Evolutionary conservation across 2,888 invertebrate species (phyloP).

Genomic region (Mamestra brassicae): DNA sequence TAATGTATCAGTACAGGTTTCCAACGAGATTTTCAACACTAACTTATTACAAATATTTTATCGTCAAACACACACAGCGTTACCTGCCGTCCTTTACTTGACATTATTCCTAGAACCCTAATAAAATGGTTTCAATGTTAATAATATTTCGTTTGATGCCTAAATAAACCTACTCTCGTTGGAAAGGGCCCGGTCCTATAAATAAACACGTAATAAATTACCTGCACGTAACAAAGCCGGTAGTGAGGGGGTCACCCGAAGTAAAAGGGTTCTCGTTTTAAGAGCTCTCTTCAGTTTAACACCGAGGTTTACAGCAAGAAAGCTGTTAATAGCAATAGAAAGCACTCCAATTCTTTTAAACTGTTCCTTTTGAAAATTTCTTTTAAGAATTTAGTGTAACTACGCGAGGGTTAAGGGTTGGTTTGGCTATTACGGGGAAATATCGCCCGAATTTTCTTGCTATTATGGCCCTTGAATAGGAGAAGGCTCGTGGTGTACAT

Average conservation of each 20-base stretch:
- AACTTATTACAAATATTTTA: constrained; percentile 46
- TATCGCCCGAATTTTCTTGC: constrained; percentile 38
- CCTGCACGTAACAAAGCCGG: constrained; percentile 56
- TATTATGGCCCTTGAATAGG: constrained; percentile 12
- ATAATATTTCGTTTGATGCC: constrained; percentile 56
- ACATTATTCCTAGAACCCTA: constrained; percentile 44
- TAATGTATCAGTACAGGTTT: background rate
- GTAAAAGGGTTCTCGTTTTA: constrained; percentile 71
- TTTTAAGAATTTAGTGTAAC: constrained; percentile 45
- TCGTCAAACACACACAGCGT: constrained; percentile 23
- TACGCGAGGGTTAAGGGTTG: constrained; percentile 33
- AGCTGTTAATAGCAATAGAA: constrained; percentile 66
- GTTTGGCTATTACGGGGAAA: constrained; percentile 17
- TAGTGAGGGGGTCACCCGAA: constrained; percentile 62
- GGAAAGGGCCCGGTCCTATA: constrained; percentile 46
- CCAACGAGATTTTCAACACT: constrained; percentile 26
- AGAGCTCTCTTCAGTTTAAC: constrained; percentile 66
- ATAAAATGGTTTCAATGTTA: constrained; percentile 53
- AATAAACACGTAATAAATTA: constrained; percentile 60
- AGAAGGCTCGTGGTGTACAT: constrained; percentile 11
- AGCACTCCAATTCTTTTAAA: constrained; percentile 54
- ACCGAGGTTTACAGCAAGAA: constrained; percentile 67
- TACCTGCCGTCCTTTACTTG: constrained; percentile 27
- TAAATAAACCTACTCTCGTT: constrained; percentile 55
- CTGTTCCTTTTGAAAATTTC: constrained; percentile 42